A percentile compares a stretch with the other conserved stretches of the same genome.
Evolutionary conservation across 2,888 invertebrate species (phyloP).

Genomic region (Hololepta plana): DNA sequence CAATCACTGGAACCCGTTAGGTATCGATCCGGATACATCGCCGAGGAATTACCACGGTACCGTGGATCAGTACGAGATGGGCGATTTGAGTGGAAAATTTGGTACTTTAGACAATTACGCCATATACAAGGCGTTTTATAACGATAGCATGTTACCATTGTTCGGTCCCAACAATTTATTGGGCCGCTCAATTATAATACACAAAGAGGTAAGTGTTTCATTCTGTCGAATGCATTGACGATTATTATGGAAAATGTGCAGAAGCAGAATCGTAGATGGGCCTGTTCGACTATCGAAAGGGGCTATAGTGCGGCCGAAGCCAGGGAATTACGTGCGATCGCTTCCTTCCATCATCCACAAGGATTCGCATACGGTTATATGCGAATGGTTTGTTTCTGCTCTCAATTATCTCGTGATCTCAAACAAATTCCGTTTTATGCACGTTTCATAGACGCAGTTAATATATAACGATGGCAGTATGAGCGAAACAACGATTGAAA

Average conservation of each 20-base stretch:
- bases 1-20: slow-evolving; percentile 74
- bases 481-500: slow-evolving; percentile 81
- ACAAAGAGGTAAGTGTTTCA: slow-evolving; percentile 37
- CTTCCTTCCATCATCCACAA: slow-evolving; percentile 78
- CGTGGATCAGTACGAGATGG: slow-evolving; percentile 72
- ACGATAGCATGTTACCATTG: slow-evolving; percentile 66
- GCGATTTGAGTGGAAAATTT: slow-evolving; percentile 74
- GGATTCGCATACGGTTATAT: slow-evolving; percentile 77
- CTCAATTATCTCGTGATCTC: background rate
- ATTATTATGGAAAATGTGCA: slow-evolving; percentile 12
- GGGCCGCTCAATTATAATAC: slow-evolving; percentile 73
- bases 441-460: slow-evolving; percentile 63
- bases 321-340: slow-evolving; percentile 67
- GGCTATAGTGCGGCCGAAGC: slow-evolving; percentile 81
- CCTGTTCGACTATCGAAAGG: slow-evolving; percentile 68
- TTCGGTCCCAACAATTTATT: slow-evolving; percentile 68
- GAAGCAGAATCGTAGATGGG: slow-evolving; percentile 48
- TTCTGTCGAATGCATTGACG: slow-evolving; percentile 1
- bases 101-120: slow-evolving; percentile 52
- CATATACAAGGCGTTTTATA: slow-evolving; percentile 39
- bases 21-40: slow-evolving; percentile 41
- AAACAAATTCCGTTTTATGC: slow-evolving; percentile 8
- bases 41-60: slow-evolving; percentile 45
- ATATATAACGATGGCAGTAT: slow-evolving; percentile 71
- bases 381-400: slow-evolving; percentile 44